Percentiles rank a stretch among this genome's conserved stretches.
phyloP scores from a whole-genome alignment of 2,888 invertebrate genomes.

The Sarcophaga rosellei region DNA sequence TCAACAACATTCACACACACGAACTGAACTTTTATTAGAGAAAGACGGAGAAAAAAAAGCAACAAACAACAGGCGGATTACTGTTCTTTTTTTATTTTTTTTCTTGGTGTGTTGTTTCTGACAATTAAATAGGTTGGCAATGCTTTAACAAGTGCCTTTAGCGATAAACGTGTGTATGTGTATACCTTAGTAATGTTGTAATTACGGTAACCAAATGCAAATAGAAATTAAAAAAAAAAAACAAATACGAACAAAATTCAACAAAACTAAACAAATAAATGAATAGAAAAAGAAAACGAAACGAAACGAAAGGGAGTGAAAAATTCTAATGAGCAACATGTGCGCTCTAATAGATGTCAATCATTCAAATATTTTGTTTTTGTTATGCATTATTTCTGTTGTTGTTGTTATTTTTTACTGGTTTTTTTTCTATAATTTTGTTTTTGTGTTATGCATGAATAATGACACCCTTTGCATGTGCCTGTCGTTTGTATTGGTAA shows the following conservation, averaged over 20 bases:
- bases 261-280: slow-evolving; percentile 9
- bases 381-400: neutral
- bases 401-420: neutral
- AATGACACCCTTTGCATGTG: slow-evolving; percentile 42
- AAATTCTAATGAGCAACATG: slow-evolving; percentile 67
- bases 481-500: slow-evolving; percentile 15
- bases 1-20: slow-evolving; percentile 34
- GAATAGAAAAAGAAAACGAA: slow-evolving; percentile 14
- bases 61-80: neutral
- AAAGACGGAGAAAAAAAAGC: slow-evolving; percentile 5
- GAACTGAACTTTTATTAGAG: no score
- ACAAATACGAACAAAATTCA: neutral
- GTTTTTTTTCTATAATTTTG: neutral
- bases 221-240: slow-evolving; percentile 56
- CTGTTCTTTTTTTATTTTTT: no score
- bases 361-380: slow-evolving; percentile 50
- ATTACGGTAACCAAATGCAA: slow-evolving; percentile 59
- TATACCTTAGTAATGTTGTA: neutral
- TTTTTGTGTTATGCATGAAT: slow-evolving; percentile 26
- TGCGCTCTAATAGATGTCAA: slow-evolving; percentile 67
- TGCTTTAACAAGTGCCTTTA: slow-evolving; percentile 7
- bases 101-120: no score
- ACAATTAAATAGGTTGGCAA: slow-evolving; percentile 10
- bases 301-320: slow-evolving; percentile 1
- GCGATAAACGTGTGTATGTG: neutral